Base-by-base conservation (phyloP, 2,797 vertebrate species). In the Rousettus madagascariensis region DNA sequence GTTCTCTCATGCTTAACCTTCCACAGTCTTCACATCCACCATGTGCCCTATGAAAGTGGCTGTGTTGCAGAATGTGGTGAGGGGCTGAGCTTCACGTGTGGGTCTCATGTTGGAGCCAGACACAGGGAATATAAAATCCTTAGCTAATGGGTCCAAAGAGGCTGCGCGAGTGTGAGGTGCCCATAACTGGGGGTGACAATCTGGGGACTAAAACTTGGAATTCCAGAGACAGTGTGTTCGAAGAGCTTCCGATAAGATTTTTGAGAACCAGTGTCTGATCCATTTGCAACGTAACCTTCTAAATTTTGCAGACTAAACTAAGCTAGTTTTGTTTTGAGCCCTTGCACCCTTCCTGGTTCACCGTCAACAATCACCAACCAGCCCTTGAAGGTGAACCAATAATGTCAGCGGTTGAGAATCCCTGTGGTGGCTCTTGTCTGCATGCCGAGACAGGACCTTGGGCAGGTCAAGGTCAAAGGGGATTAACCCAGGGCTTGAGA, bases 401-500 rank as follows among this genome's bases (percentile, higher is more conserved):
- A 30, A 86, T 1, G 4, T 57, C 28, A 9, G 36, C 72, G 66
- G 36, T 38, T 61, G 10, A 82, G 49, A 63, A 77, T 22, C 59
- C 46, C 49, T 38, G 36, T 4, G 1, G 38, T 24, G 59, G 36
- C 51, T 66, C 38, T 90, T 26, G 17, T 51, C 85, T 26, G 2
- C 20, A 5, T 28, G 11, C 66, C 49, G 53, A 28, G 59, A 65
- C 20, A 80, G 43, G 84, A 79, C 61, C 19, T 80, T 36, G 43
- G 46, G 33, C 36, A 69, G 28, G 65, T 16, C 22, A 36, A 92
- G 63, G 43, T 90, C 80, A 59, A 66, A 49, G 61, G 49, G 11
- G 68, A 53, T 87, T 30, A 61, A 91, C 66, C 66, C 49, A 49
- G 63, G 71, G 43, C n/a, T 75, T 28, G 55, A 88, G 63, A 83